These are phyloP conservation scores for Trichogramma evanescens DNA, from an alignment of 2,888 invertebrate species.

Conservation along the genomic window DNA sequence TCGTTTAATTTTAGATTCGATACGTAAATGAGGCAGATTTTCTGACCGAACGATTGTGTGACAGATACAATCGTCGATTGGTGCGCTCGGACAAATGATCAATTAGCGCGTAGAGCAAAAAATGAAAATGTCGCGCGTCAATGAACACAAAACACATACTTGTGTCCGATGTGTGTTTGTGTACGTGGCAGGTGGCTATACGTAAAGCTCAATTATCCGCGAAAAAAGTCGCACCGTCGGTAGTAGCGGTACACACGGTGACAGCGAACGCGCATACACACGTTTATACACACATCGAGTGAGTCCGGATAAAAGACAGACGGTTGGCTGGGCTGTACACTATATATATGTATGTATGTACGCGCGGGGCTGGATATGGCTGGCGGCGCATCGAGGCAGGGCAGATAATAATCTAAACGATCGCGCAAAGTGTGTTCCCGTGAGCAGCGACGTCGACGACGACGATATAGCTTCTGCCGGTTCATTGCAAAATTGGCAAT, in stretches of 20 bases:
- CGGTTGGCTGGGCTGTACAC: neutral
- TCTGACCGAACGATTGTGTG: too few relatives aligned
- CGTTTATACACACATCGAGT: too few relatives aligned
- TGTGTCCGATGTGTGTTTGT: too few relatives aligned
- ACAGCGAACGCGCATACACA: too few relatives aligned
- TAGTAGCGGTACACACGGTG: neutral
- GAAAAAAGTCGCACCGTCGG: slow-evolving; percentile 22
- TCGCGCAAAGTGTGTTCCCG: slow-evolving; percentile 41
- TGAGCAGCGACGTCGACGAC: slow-evolving; percentile 31
- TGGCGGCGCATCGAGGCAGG: slow-evolving; percentile 23
- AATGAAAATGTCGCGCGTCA: too few relatives aligned
- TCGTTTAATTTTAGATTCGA: too few relatives aligned
- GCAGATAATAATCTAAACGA: slow-evolving; percentile 45
- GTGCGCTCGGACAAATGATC: too few relatives aligned
- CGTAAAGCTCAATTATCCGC: slow-evolving; percentile 33
- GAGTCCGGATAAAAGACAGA: slow-evolving; percentile 19
- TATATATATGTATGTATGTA: slow-evolving; percentile 12
- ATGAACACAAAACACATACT: too few relatives aligned
- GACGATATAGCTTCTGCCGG: neutral
- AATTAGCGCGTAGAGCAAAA: too few relatives aligned
- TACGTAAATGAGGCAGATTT: too few relatives aligned
- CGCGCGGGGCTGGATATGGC: slow-evolving; percentile 10
- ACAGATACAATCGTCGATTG: too few relatives aligned
- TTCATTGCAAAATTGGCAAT: slow-evolving; percentile 40
- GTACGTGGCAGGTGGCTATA: too few relatives aligned